A percentile compares a stretch with the other conserved stretches of the same genome.
phyloP scores from a whole-genome alignment of 1,140 invertebrate species.

The Cydia pomonella region DNA sequence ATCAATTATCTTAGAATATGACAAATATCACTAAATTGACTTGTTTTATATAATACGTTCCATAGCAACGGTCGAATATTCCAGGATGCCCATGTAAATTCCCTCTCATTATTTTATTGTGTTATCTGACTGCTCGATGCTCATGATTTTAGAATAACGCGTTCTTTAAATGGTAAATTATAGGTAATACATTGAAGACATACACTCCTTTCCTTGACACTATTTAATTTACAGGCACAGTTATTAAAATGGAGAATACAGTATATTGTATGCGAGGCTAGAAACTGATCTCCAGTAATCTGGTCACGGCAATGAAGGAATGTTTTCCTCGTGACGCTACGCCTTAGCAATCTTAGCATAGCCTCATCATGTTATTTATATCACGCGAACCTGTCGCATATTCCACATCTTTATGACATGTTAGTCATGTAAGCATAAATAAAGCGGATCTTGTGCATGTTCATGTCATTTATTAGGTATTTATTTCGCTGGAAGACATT shows the following conservation, averaged over 20 bases:
- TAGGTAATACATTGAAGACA: not conserved
- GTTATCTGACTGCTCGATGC: not conserved
- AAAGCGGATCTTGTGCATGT: slow-evolving; percentile 40
- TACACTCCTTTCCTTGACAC: not conserved
- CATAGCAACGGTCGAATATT: too few species aligned
- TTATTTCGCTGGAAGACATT: slow-evolving; percentile 42
- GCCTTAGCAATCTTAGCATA: not conserved
- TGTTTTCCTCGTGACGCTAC: slow-evolving; percentile 22
- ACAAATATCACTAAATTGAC: too few species aligned
- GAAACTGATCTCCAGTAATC: slow-evolving; percentile 18
- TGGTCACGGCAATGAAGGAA: slow-evolving; percentile 21
- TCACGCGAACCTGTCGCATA: slow-evolving; percentile 27
- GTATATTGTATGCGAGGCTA: not conserved
- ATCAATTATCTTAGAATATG: too few species aligned
- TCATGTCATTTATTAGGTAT: slow-evolving; percentile 50
- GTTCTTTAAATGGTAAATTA: not conserved
- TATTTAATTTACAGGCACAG: not conserved
- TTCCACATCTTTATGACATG: slow-evolving; percentile 44
- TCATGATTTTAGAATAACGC: not conserved
- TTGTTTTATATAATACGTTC: too few species aligned
- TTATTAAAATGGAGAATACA: not conserved
- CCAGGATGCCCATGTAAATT: too few species aligned
- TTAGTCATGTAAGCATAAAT: slow-evolving; percentile 42
- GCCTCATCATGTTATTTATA: slow-evolving; percentile 21
- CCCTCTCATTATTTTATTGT: not conserved